Conservation (phyloP, 2,113 vertebrate genomes). For the Pseudorasbora parva region DNA sequence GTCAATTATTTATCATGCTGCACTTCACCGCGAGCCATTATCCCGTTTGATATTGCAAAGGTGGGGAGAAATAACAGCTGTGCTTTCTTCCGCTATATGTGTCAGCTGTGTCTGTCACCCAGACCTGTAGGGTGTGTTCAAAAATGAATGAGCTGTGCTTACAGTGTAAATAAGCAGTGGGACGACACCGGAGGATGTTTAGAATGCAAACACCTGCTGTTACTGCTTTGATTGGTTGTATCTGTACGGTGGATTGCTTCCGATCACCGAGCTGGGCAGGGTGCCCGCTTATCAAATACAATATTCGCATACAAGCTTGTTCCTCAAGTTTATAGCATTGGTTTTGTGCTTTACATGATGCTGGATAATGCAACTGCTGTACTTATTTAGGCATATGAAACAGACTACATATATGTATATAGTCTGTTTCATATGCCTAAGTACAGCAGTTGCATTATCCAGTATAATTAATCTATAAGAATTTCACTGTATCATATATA, state of each 20-base stretch:
- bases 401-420: too few relatives aligned
- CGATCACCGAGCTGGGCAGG: slow-evolving; percentile 56
- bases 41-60: slow-evolving; percentile 69
- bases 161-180: slow-evolving; percentile 79
- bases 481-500: too few relatives aligned
- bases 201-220: slow-evolving; percentile 78
- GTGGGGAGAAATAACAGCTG: slow-evolving; percentile 61
- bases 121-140: slow-evolving; percentile 76
- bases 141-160: slow-evolving; percentile 76
- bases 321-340: slow-evolving; percentile 48
- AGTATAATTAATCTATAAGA: too few relatives aligned
- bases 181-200: slow-evolving; percentile 75
- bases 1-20: slow-evolving; percentile 77
- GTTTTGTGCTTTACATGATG: neutral
- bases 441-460: too few relatives aligned
- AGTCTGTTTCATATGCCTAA: too few relatives aligned
- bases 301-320: slow-evolving; percentile 41
- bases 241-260: slow-evolving; percentile 62
- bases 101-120: slow-evolving; percentile 73
- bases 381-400: neutral
- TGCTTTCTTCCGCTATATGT: slow-evolving; percentile 65
- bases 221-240: slow-evolving; percentile 74
- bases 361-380: neutral
- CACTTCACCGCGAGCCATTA: slow-evolving; percentile 72
- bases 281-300: slow-evolving; percentile 64